Evolutionary conservation across 2,797 vertebrate species (phyloP), one percentile per base, ranked within the genome.

Genomic region (Ispidina picta): DNA sequence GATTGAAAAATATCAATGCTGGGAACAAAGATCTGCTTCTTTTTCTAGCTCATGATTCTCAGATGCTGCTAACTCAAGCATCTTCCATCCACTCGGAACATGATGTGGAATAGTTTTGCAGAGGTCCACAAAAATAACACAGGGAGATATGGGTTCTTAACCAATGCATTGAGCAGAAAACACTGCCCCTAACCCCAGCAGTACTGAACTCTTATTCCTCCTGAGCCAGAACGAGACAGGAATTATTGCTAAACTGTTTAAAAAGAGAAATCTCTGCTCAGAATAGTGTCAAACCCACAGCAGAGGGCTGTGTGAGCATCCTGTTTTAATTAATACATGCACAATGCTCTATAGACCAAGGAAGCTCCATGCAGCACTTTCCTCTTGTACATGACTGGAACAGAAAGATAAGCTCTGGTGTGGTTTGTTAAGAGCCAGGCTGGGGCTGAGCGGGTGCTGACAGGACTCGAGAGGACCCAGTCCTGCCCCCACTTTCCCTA

Each of bases 11-110:
- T 70, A 9, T 20, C 46, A 82, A 22, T 26, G 65, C 29, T 63
- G 55, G 62, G 84, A 95, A 95, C 86, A 95, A 93, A 91, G 91
- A 72, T 22, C 69, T 88, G 69, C 41, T 96, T 90, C 88, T 96
- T 90, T 79, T 52, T 72, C 83, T 18, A 80, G 88, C 83, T 95
- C 92, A 87, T 88, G 88, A 94, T 92, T 72, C 92, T 94, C 91
- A 93, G 90, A 90, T 90, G 92, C 58, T 91, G 88, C 35, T 85
- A 79, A 44, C 8, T 70, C 25, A 28, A 83, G 35, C 15, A n/a
- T 29, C 63, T 80, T 62, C 20, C 55, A 3, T 25, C 51, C 69
- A 33, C 51, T 10, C 16, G 73, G 77, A 90, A 80, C 2, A 1
- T 4, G 64, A 81, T 70, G 22, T 31, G 55, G 55, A 72, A 9